phyloP scores from a whole-genome alignment of 2,888 invertebrate species.

The Priocnemis perturbator region DNA sequence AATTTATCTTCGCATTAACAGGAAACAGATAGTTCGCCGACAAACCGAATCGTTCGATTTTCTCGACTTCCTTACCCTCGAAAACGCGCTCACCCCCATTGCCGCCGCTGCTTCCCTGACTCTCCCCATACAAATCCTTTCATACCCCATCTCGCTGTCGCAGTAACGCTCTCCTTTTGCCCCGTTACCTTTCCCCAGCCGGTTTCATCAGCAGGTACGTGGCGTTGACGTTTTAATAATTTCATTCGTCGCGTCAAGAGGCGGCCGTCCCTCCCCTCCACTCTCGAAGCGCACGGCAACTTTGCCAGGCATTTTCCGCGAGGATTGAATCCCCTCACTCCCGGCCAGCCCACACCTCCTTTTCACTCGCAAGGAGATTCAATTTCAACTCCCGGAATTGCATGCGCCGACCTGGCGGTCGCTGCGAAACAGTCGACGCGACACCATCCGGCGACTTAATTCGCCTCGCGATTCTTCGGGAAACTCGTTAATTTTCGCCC shows the following conservation, averaged over 20 bases:
- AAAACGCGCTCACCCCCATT: no score
- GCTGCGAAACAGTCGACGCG: constrained; percentile 11
- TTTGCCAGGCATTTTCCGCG: constrained; percentile 35
- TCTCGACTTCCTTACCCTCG: no score
- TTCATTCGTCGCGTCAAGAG: constrained; percentile 53
- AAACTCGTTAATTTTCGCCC: constrained; percentile 48
- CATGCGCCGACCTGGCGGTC: constrained; percentile 24
- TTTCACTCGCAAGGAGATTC: constrained; percentile 38
- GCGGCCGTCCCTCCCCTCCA: constrained; percentile 30
- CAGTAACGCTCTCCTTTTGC: constrained; percentile 20
- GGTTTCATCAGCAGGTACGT: constrained; percentile 51
- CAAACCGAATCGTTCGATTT: no score
- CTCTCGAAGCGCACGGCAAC: constrained; percentile 19
- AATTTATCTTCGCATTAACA: background rate
- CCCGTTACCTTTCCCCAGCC: constrained; percentile 12
- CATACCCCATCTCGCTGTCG: constrained; percentile 14
- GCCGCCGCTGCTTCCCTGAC: no score
- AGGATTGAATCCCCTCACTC: constrained; percentile 27
- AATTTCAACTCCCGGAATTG: constrained; percentile 50
- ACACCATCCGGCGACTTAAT: constrained; percentile 42
- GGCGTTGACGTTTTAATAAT: constrained; percentile 62
- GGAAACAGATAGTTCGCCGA: background rate
- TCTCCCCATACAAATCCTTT: background rate
- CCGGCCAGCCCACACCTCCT: background rate
- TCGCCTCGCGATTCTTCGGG: constrained; percentile 43